Base-by-base conservation (phyloP, 2,797 vertebrate species). In the Sebastes vulpes region DNA sequence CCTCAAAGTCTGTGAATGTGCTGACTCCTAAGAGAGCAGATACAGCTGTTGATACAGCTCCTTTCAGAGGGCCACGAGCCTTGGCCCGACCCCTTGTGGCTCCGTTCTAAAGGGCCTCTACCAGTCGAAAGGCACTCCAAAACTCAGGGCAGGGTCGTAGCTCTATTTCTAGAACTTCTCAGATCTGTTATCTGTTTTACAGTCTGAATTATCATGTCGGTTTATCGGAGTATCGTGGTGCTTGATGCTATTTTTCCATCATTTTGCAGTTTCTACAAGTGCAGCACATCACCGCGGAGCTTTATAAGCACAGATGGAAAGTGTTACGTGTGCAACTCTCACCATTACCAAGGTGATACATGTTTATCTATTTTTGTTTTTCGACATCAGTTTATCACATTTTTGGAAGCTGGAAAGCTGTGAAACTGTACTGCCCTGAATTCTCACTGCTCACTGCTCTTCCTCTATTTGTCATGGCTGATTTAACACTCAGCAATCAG, bases 231-330 rank as follows among this genome's bases (percentile, higher is more conserved):
- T 20, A 25, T 10, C 46, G 61, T 20, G 48, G 38, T 42, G 38
- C 38, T 42, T 16, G 38, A 42, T 42, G 38, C 38, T 42, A 42
- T 42, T 42, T 42, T 42, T 42, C 46, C 20, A 42, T 52, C 9
- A 23, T 54, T 67, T 75, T 31, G 12, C 63, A 53, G 38, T n/a
- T 60, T 38, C 35, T 38, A 14, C 35, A 38, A 38, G 12, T 38
- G 35, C 35, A 38, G 11, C 35, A 38, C 35, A 38, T 38, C 35
- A 14, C 50, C 29, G 57, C 31, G 9, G 50, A 48, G 20, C 7
- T 54, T 52, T 2, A n/a, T 54, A 18, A 65, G 76, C 72, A 77
- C 77, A 81, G 79, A 85, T 79, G 75, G 77, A 69, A 60, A 29
- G 42, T 28, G 56, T 61, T 48, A 32, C 14, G 57, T 81, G 16